Conservation (phyloP, 2,113 vertebrate genomes). For the Ailuropoda melanoleuca region DNA sequence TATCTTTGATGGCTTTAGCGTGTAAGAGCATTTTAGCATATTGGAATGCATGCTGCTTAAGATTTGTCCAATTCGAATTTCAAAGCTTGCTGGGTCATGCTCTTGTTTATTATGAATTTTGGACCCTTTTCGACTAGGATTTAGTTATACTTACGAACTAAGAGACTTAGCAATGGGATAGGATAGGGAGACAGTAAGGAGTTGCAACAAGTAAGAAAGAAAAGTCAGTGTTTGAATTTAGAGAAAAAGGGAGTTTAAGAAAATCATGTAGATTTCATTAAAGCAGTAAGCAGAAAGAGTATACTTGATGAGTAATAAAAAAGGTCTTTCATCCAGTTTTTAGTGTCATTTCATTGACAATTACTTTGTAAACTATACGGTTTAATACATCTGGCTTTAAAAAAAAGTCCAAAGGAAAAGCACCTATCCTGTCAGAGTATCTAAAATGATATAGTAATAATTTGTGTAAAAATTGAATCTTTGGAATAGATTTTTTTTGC, state of each 20-base stretch:
- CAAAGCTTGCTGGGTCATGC: background rate
- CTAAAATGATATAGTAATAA: constrained; percentile 47
- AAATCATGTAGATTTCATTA: background rate
- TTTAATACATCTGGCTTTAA: constrained; percentile 40
- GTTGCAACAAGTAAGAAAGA: background rate
- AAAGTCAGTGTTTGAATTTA: background rate
- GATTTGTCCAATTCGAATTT: constrained; percentile 41
- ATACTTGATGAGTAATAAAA: background rate
- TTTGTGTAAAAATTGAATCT: constrained; percentile 57
- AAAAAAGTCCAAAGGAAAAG: constrained; percentile 44
- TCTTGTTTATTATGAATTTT: constrained; percentile 39
- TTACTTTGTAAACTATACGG: constrained; percentile 47
- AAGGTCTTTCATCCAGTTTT: background rate
- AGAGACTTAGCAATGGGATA: background rate
- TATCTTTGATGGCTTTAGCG: constrained; percentile 56
- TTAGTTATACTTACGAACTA: constrained; percentile 41
- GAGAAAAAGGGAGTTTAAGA: background rate
- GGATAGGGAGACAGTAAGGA: no score
- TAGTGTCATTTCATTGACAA: background rate
- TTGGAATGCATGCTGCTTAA: constrained; percentile 57
- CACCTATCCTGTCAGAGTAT: constrained; percentile 37
- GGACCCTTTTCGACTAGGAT: background rate
- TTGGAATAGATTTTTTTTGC: constrained; percentile 20
- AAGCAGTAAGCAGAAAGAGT: background rate
- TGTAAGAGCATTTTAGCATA: constrained; percentile 49